These are phyloP conservation scores for Agrochola macilenta DNA, from an alignment of 2,888 invertebrate genomes.

Conservation along the genomic window DNA sequence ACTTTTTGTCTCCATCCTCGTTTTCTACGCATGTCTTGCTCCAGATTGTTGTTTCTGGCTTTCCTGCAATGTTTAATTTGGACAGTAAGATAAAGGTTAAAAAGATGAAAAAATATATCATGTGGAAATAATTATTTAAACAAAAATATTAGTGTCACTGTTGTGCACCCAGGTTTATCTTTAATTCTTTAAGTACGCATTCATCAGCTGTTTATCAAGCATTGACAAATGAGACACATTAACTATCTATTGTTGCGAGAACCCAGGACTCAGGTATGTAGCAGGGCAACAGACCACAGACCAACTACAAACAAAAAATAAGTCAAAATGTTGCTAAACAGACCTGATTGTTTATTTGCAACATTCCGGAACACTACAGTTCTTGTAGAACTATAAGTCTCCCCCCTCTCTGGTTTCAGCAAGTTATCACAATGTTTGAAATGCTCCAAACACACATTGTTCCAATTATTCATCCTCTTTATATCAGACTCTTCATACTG, in stretches of 20 bases:
- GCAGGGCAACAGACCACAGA: not conserved
- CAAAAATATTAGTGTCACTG: too few relatives aligned
- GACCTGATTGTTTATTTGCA: conserved; percentile 79
- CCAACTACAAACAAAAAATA: not conserved
- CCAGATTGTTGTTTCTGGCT: conserved; percentile 81
- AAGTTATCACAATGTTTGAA: conserved; percentile 76
- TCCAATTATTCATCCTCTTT: conserved; percentile 81
- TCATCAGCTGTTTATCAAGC: not conserved
- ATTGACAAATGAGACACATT: not conserved
- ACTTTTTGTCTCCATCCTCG: conserved; percentile 75
- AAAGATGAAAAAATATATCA: not conserved
- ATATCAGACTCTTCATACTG: conserved; percentile 71
- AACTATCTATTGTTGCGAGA: not conserved
- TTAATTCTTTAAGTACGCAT: not conserved
- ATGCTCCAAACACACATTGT: conserved; percentile 82
- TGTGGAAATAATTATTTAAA: not conserved
- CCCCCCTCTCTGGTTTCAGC: conserved; percentile 75
- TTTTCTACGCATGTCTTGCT: conserved; percentile 79
- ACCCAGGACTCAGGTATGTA: not conserved
- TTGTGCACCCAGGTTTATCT: not conserved
- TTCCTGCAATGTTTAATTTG: conserved; percentile 62
- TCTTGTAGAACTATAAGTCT: conserved; percentile 76
- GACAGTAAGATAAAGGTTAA: not conserved
- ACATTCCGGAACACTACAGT: conserved; percentile 81
- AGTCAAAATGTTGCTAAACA: conserved; percentile 12